phyloP scores from a whole-genome alignment of 2,888 invertebrate species.

The Neuroscelio doddi region DNA sequence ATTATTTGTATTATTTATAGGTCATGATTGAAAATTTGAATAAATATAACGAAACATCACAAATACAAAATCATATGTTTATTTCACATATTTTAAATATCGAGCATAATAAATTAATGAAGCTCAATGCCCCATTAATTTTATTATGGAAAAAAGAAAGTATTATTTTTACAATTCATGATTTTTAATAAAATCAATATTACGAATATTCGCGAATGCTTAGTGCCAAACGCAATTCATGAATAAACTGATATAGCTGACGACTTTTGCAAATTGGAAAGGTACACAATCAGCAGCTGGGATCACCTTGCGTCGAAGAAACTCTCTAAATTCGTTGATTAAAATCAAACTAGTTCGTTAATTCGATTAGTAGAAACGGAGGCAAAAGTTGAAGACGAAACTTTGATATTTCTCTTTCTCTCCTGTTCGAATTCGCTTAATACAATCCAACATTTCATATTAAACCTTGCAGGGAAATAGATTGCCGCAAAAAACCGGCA shows the following conservation, averaged over 20 bases:
- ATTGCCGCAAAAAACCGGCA: too few species aligned
- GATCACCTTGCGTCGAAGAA: constrained; percentile 38
- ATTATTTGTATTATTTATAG: too few species aligned
- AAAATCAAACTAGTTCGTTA: constrained; percentile 41
- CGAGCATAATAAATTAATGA: too few species aligned
- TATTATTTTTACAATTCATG: not conserved
- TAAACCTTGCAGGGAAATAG: too few species aligned
- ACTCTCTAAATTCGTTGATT: constrained; percentile 41
- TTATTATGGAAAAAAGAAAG: too few species aligned
- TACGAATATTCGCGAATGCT: constrained; percentile 13
- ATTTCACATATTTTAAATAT: too few species aligned
- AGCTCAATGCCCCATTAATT: too few species aligned
- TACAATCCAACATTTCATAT: constrained; percentile 7
- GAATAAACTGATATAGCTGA: constrained; percentile 17
- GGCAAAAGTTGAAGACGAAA: constrained; percentile 34
- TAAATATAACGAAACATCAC: too few species aligned
- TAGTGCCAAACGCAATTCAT: constrained; percentile 11
- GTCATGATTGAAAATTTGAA: too few species aligned
- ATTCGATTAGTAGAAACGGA: constrained; percentile 29
- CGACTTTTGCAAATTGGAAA: constrained; percentile 27
- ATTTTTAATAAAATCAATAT: constrained; percentile 2
- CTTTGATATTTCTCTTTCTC: constrained; percentile 28
- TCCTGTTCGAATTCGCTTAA: constrained; percentile 22
- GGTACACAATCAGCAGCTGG: constrained; percentile 33
- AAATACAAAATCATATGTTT: too few species aligned